A percentile compares a stretch with the other conserved stretches of the same genome.
Evolutionary conservation across 2,888 invertebrate genomes (phyloP).

Genomic region (Polyommatus iphigenia): DNA sequence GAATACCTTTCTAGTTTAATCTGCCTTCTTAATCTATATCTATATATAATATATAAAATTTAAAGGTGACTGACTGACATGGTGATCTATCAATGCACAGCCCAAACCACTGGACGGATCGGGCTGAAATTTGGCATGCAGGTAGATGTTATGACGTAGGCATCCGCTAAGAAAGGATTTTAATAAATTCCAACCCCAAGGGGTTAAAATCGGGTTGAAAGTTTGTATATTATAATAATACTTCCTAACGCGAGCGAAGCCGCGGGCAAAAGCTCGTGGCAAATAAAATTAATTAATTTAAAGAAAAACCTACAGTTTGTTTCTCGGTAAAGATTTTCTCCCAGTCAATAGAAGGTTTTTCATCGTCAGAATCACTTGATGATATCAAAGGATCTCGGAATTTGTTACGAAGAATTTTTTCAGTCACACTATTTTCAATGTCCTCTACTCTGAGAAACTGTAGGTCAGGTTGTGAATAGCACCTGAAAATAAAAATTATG

Average conservation of each 20-base stretch:
- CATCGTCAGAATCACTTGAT: conserved; percentile 57
- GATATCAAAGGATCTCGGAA: conserved; percentile 59
- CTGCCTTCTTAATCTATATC: neutral
- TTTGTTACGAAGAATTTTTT: conserved; percentile 58
- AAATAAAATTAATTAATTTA: neutral
- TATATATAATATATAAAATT: too few species aligned
- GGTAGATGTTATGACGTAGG: too few species aligned
- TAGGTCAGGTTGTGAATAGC: conserved; percentile 45
- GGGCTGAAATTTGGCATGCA: too few species aligned
- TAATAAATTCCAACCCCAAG: too few species aligned
- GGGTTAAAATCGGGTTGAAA: too few species aligned
- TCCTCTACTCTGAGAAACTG: conserved; percentile 55
- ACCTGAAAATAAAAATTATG: conserved; percentile 47
- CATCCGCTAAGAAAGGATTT: too few species aligned
- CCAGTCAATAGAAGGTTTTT: conserved; percentile 56
- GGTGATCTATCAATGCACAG: too few species aligned
- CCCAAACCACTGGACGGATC: too few species aligned
- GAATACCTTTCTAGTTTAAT: too few species aligned
- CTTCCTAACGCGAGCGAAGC: too few species aligned
- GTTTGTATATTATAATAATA: too few species aligned
- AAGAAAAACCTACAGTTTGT: conserved; percentile 43
- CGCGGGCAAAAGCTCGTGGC: neutral
- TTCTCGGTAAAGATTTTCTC: conserved; percentile 51
- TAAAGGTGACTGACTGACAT: too few species aligned
- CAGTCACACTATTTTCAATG: conserved; percentile 58